Base-by-base conservation (phyloP, 1,140 invertebrate species). In the Megalonaias nervosa region DNA sequence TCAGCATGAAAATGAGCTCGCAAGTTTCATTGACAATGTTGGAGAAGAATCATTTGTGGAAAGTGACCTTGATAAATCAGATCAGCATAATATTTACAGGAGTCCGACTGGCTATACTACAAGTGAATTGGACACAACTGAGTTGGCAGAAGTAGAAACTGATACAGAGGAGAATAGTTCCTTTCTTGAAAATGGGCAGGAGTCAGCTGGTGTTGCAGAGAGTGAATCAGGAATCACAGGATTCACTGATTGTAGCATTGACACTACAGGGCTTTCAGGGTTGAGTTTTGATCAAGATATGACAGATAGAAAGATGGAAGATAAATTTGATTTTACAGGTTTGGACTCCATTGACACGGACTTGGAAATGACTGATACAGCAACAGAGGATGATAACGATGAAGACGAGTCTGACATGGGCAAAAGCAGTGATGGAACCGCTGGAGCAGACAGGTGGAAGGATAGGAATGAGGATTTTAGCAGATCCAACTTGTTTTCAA, bases 41-140 rank as follows among this genome's bases (percentile, higher is more conserved):
- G 65, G 26, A 67, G 65, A 67, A 26, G 31, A 21, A 9, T 48
- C 38, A 48, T 1, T 48, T 11, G 11, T 11, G 38, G 67, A 74
- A 23, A 67, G 73, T 74, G 73, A 74, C 23, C 14, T 74, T 59
- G 73, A 74, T 23, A 1, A 38, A 67, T 60, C 65, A 14, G 67
- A 74, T 56, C 61, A 56, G 38, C 55, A 23, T 17, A 58, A 57
- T 73, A 57, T 64, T 64, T 75, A 70, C 21, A 70, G 38, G 38
- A 48, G 60, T 67, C 67, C 67, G 64, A 67, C 60, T 66, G 75
- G 57, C 14, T 66, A 71, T 19, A 71, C 67, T 48, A 77, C 75
- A 23, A 77, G 75, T 71, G 75, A 77, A n/a, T 31, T 77, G 58
- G 69, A 77, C 55, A 77, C 68, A 0, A 74, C 57, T 13, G 73